Evolutionary conservation across 2,888 invertebrate species (phyloP), one percentile per base, ranked within the genome.

Genomic region (Leucophenga maculata): DNA sequence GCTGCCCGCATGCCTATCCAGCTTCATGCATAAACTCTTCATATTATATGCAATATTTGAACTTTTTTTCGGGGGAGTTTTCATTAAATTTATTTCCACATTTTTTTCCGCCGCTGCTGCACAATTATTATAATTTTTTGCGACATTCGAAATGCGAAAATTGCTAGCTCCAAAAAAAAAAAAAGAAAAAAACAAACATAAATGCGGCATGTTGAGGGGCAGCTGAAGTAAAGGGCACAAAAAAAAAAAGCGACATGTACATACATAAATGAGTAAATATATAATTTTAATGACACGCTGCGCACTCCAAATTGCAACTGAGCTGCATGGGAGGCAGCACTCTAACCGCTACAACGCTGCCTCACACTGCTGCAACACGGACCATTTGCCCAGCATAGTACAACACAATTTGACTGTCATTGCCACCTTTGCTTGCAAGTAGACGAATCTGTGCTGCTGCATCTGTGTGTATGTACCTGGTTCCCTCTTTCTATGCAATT

Each of bases 321-420:
- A 16, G n/a, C 13, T n/a, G 18, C 22, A 20, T 52, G 3, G 16
- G 18, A 3, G 26, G 26, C 26, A 26, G 16, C 59, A 39, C 59
- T 59, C 32, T 32, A 39, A 44, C 60, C 13, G 13, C 60, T 9
- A 44, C 3, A 52, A 16, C 52, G 11, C 6, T 8, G 22, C 57
- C n/a, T 11, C 57, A 57, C 31, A 6, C n/a, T n/a, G 26, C 1
- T 16, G 14, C 50, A 13, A 4, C 65, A 18, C 32, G 16, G 46
- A 13, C 14, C 64, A 44, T 55, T 55, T 18, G 22, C 55, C 70
- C 69, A 71, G 74, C 50, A 8, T 48, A 50, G 16, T 18, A 18
- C 50, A 20, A 11, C 55, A 72, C 70, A 71, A 72, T 70, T 74
- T 75, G 71, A 71, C 71, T 74, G 72, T 73, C 71, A 73, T 73